Base-by-base conservation (phyloP, 2,888 invertebrate genomes). In the Cheilosia scutellata region DNA sequence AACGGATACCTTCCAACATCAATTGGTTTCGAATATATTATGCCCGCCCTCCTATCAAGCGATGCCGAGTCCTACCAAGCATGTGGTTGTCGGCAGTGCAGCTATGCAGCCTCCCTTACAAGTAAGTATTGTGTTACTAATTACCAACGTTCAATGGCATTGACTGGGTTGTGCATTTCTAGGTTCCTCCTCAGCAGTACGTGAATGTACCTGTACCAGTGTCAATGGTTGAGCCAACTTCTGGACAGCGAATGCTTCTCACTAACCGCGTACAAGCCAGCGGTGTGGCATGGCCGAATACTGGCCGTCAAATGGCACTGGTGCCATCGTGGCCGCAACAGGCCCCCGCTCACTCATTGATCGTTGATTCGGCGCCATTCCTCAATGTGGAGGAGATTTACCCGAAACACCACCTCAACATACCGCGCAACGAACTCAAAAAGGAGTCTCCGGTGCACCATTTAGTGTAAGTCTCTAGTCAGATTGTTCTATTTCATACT, bases 11-110 rank as follows among this genome's bases (percentile, higher is more conserved):
- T 98, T 98, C 94, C 96, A 97, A 89, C 97, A 97, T 90, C 96
- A 98, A 92, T 94, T 98, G 92, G 97, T 98, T 44, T 97, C 98
- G n/a, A 98, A 98, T 60, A 97, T 98, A 90, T 94, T 98, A 71
- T 98, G 98, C 92, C 98, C 97, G 90, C 96, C 97, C 51, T 95
- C 96, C 25, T 97, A 98, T 90, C 98, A 97, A 94, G 95, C 96
- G 95, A 84, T 97, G 97, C 90, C 97, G 95, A 91, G 92, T 89
- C 93, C 93, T 87, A 93, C 93, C 80, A 93, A 93, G 93, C 94
- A 93, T 88, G 94, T 94, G 20, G 94, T 93, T 27, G 94, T 94
- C 53, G 94, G 94, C 53, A 93, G 93, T 65, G 94, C 93, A 76
- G 93, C 93, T 13, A 93, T 93, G 92, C 92, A 93, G 87, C 92